These are phyloP conservation scores for Drosophila helvetica DNA, from an alignment of 2,888 invertebrate genomes.

Conservation along the genomic window DNA sequence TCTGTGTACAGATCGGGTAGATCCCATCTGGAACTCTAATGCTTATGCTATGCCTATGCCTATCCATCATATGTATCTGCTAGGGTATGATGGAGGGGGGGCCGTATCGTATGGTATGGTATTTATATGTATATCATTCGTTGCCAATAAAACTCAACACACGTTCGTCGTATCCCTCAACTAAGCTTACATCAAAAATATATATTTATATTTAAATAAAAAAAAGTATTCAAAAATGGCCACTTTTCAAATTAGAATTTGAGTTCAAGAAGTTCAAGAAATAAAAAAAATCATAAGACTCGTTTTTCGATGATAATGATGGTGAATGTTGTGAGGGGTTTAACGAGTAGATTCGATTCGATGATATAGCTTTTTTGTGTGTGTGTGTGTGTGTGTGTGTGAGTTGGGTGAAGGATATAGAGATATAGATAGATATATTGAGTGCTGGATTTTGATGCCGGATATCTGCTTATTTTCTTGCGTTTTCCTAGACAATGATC, in stretches of 20 bases:
- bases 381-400: no score
- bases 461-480: conserved; percentile 8
- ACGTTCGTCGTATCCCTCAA: conserved; percentile 56
- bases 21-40: conserved; percentile 36
- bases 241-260: conserved; percentile 62
- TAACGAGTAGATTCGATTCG: background rate
- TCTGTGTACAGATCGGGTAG: conserved; percentile 41
- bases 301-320: conserved; percentile 16
- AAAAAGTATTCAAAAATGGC: conserved; percentile 64
- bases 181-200: conserved; percentile 62
- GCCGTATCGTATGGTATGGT: conserved; percentile 10
- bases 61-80: conserved; percentile 21
- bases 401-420: background rate
- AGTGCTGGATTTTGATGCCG: conserved; percentile 31
- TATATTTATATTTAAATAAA: conserved; percentile 29
- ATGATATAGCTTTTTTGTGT: background rate
- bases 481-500: conserved; percentile 89
- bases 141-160: conserved; percentile 77
- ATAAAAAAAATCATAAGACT: conserved; percentile 5
- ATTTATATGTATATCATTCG: conserved; percentile 54
- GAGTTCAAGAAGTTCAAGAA: conserved; percentile 32
- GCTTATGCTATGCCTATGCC: conserved; percentile 22
- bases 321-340: conserved; percentile 16
- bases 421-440: conserved; percentile 2
- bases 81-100: background rate